Percentiles rank a stretch among this genome's conserved stretches.
Conservation (phyloP, 2,797 vertebrate genomes). For the Gadopsis bispinosus region DNA sequence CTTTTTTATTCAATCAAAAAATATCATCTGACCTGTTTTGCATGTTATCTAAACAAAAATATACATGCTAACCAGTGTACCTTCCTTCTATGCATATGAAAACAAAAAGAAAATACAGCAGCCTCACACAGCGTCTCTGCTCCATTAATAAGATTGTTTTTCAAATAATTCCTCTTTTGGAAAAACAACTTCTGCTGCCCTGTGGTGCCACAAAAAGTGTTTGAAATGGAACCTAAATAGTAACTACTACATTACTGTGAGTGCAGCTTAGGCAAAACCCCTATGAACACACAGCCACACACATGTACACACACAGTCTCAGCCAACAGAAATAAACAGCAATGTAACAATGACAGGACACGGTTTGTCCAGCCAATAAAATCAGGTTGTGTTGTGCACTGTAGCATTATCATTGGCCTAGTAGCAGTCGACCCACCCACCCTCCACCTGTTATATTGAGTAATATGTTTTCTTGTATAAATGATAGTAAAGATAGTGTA, state of each 20-base stretch:
- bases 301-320: neutral
- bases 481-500: neutral
- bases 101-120: constrained; percentile 4
- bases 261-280: neutral
- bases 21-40: neutral
- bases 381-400: constrained; percentile 23
- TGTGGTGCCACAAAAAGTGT: neutral
- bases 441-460: constrained; percentile 25
- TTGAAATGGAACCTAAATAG: neutral
- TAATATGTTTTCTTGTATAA: constrained; percentile 25
- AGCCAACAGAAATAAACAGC: constrained; percentile 29
- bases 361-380: constrained; percentile 13
- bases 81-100: neutral
- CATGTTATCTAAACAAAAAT: too few relatives aligned
- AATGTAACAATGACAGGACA: constrained; percentile 14
- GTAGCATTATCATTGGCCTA: constrained; percentile 18
- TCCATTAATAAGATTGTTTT: neutral
- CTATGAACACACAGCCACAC: neutral
- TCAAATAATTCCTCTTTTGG: neutral
- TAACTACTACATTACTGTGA: neutral
- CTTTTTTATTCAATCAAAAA: neutral
- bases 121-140: neutral
- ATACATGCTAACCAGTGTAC: neutral
- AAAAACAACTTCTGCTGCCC: neutral
- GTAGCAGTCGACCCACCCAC: constrained; percentile 5